These are phyloP conservation scores for Rhinogobius similis DNA, from an alignment of 2,113 vertebrate genomes.

Conservation along the genomic window DNA sequence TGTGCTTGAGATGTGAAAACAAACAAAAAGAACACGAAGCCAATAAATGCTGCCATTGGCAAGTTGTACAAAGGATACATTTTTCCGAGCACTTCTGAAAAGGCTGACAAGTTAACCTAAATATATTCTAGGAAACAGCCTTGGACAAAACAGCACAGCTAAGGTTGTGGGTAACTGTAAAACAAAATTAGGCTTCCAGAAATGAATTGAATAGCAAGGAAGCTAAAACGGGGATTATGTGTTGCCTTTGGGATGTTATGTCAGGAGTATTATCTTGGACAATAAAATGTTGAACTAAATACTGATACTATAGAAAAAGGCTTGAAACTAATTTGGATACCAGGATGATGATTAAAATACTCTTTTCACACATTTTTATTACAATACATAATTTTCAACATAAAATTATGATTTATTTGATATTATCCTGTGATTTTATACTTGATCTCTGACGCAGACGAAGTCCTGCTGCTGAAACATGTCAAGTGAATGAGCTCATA, in stretches of 20 bases:
- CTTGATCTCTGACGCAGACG: no score
- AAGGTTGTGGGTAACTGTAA: conserved; percentile 44
- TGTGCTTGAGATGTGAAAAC: conserved; percentile 59
- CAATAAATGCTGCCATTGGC: conserved; percentile 49
- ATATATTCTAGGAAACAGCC: conserved; percentile 51
- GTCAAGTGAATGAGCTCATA: no score
- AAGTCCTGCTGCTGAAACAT: no score
- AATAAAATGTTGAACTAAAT: neutral
- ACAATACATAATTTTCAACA: no score
- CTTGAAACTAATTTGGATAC: no score
- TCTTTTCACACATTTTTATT: no score
- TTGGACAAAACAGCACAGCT: conserved; percentile 42
- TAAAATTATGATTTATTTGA: no score
- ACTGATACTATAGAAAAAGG: no score
- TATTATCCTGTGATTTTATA: no score
- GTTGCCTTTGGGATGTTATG: conserved; percentile 8
- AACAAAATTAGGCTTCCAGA: conserved; percentile 7
- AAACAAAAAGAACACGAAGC: conserved; percentile 55
- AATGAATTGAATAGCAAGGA: conserved; percentile 12
- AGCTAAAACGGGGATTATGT: neutral
- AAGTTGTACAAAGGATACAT: conserved; percentile 45
- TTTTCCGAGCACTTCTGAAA: conserved; percentile 41
- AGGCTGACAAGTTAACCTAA: conserved; percentile 59
- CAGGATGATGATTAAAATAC: no score
- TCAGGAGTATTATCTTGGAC: neutral